These are phyloP conservation scores for Aporrectodea caliginosa DNA, from an alignment of 1,140 invertebrate genomes.

Conservation along the genomic window DNA sequence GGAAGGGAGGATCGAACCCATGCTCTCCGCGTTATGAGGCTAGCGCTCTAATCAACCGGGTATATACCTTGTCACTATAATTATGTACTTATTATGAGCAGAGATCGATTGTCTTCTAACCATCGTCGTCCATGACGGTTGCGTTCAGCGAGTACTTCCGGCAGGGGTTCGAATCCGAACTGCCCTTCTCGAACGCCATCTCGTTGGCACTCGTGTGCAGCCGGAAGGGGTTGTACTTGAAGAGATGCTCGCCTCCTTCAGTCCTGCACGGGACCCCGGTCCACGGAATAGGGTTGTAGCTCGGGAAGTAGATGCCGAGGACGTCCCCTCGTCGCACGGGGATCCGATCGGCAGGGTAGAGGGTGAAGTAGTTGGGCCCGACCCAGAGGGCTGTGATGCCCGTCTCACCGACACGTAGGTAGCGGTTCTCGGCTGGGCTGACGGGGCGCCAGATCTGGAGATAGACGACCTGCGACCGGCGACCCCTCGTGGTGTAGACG, in stretches of 20 bases:
- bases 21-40: too few relatives aligned
- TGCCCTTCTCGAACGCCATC: slow-evolving; percentile 10
- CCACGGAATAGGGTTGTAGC: slow-evolving; percentile 19
- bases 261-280: slow-evolving; percentile 2
- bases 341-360: slow-evolving; percentile 13
- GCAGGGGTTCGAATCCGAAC: background rate
- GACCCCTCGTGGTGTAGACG: slow-evolving; percentile 15
- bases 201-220: background rate
- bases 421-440: background rate
- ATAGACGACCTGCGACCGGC: slow-evolving; percentile 11
- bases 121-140: slow-evolving; percentile 14
- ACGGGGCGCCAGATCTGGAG: slow-evolving; percentile 15
- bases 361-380: slow-evolving; percentile 15
- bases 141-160: slow-evolving; percentile 19
- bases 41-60: too few relatives aligned
- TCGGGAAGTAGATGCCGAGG: slow-evolving; percentile 17
- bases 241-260: background rate
- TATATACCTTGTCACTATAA: too few relatives aligned
- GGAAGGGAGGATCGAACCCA: too few relatives aligned
- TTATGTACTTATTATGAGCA: too few relatives aligned
- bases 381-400: slow-evolving; percentile 19
- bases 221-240: background rate
- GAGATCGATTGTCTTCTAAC: too few relatives aligned
- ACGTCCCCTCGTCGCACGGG: slow-evolving; percentile 10
- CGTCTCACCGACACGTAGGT: slow-evolving; percentile 13